Conservation (phyloP, 2,888 invertebrate genomes). For the Linnaemya vulpina region DNA sequence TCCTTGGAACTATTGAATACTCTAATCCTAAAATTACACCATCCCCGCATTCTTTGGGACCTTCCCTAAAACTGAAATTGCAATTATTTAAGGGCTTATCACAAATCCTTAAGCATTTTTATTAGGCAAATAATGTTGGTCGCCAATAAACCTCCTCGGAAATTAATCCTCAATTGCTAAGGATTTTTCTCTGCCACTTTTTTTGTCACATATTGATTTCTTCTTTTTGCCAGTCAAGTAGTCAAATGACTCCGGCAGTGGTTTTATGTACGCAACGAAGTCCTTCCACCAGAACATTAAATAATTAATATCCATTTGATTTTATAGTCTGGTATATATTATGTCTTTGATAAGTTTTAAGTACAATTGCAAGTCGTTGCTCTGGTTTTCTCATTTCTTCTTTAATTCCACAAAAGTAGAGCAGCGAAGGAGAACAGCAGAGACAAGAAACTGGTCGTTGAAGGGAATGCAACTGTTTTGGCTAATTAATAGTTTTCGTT, state of each 20-base stretch:
- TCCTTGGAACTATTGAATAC: no score
- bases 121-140: slow-evolving; percentile 17
- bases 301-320: slow-evolving; percentile 43
- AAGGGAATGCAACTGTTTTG: neutral
- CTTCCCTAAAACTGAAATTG: neutral
- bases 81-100: slow-evolving; percentile 36
- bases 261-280: slow-evolving; percentile 1
- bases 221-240: neutral
- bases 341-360: slow-evolving; percentile 10
- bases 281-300: slow-evolving; percentile 1
- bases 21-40: neutral
- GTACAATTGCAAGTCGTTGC: neutral
- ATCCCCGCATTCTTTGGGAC: neutral
- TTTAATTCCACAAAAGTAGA: slow-evolving; percentile 27
- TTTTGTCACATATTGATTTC: slow-evolving; percentile 11
- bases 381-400: neutral
- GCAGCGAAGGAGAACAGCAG: neutral
- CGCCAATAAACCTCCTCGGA: slow-evolving; percentile 4
- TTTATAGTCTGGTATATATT: slow-evolving; percentile 27
- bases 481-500: slow-evolving; percentile 52
- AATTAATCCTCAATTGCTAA: slow-evolving; percentile 44
- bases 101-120: slow-evolving; percentile 37
- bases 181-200: neutral
- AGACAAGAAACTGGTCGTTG: neutral
- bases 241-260: neutral